Conservation (phyloP, 2,113 vertebrate genomes). For the Conger conger region DNA sequence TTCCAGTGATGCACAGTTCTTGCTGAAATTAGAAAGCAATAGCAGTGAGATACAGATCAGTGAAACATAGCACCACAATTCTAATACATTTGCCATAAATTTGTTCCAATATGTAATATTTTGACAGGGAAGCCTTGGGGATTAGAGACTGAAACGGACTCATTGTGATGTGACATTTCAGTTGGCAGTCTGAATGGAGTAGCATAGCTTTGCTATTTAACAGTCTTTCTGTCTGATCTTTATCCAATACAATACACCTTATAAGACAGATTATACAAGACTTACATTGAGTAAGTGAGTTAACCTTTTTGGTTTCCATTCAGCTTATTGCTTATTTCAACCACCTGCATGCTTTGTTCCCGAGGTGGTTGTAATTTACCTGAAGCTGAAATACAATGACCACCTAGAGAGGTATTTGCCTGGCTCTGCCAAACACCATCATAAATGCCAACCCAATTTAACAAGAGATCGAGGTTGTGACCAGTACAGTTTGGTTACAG, state of each 20-base stretch:
- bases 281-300: background rate
- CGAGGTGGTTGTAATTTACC: background rate
- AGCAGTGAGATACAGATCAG: conserved; percentile 2
- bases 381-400: background rate
- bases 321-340: background rate
- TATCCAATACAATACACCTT: no score
- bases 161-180: background rate
- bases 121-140: background rate
- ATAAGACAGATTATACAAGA: no score
- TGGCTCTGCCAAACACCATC: background rate
- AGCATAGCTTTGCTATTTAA: background rate
- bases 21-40: conserved; percentile 7
- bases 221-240: background rate
- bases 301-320: background rate
- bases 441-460: background rate
- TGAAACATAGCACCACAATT: background rate
- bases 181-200: background rate
- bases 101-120: background rate
- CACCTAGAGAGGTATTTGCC: background rate
- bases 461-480: background rate
- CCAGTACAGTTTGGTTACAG: background rate
- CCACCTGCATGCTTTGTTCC: background rate
- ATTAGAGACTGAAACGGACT: background rate
- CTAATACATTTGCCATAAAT: background rate
- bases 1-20: background rate